These are phyloP conservation scores for Zaprionus inermis DNA, from an alignment of 1,140 invertebrate genomes.

Conservation along the genomic window DNA sequence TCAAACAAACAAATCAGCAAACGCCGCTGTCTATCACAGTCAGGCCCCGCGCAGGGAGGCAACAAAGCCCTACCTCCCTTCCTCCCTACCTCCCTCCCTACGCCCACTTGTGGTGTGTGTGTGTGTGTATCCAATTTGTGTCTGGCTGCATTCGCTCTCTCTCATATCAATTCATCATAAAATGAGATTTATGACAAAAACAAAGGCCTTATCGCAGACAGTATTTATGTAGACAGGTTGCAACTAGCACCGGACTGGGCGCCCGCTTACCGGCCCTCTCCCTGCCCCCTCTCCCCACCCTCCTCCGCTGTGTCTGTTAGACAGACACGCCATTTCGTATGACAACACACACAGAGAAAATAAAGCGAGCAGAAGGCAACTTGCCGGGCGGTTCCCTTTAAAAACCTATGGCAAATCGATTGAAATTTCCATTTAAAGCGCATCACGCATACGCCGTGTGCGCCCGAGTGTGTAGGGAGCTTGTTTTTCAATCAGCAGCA, in stretches of 20 bases:
- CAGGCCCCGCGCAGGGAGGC: not conserved
- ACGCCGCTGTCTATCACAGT: conserved; percentile 32
- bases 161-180: conserved; percentile 83
- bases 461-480: not conserved
- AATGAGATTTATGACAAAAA: conserved; percentile 84
- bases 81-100: not conserved
- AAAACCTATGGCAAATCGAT: conserved; percentile 62
- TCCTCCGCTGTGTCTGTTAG: conserved; percentile 35
- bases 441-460: conserved; percentile 67
- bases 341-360: conserved; percentile 54
- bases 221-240: conserved; percentile 83
- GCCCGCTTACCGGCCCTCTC: too few species aligned
- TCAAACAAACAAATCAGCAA: conserved; percentile 50
- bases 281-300: not conserved
- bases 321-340: conserved; percentile 71
- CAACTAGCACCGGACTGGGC: conserved; percentile 39
- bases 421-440: conserved; percentile 51
- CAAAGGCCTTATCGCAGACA: conserved; percentile 84
- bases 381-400: conserved; percentile 44
- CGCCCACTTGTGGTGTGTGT: not conserved
- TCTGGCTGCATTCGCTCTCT: conserved; percentile 42
- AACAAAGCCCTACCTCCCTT: not conserved
- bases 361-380: not conserved
- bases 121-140: conserved; percentile 53
- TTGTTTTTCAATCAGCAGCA: conserved; percentile 50